Evolutionary conservation across 2,797 vertebrate genomes (phyloP).

Genomic region (Euphonia xanthogaster): DNA sequence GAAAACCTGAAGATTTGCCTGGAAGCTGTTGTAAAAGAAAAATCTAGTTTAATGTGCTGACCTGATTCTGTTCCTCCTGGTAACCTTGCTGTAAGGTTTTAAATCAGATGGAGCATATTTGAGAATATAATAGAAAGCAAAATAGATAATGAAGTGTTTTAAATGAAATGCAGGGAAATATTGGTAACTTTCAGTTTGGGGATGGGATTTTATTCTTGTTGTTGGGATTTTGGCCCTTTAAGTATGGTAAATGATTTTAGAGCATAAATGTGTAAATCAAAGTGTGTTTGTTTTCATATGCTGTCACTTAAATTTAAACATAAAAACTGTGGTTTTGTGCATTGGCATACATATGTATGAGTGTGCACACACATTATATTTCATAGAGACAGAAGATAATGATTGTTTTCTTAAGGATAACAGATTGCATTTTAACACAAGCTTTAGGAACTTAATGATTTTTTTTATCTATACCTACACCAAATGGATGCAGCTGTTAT

Average conservation of each 20-base stretch:
- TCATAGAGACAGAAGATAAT: neutral
- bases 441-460: neutral
- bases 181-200: neutral
- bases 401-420: neutral
- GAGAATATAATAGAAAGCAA: neutral
- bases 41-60: conserved; percentile 40
- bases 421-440: neutral
- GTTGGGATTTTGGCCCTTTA: neutral
- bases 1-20: conserved; percentile 45
- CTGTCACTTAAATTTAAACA: neutral
- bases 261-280: neutral
- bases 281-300: neutral
- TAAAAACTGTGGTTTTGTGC: neutral
- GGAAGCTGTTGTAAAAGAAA: neutral
- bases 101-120: neutral
- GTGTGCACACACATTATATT: neutral
- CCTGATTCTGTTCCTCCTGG: conserved; percentile 41
- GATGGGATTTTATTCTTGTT: neutral
- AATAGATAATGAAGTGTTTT: neutral
- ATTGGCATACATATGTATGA: neutral
- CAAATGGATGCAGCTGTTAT: neutral
- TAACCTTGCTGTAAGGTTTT: conserved; percentile 21
- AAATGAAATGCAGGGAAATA: neutral
- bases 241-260: neutral
- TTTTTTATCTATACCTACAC: neutral